Percentiles rank a stretch among this genome's conserved stretches.
These are phyloP conservation scores for Drosophila auraria DNA, from an alignment of 1,140 invertebrate species.

Conservation along the genomic window DNA sequence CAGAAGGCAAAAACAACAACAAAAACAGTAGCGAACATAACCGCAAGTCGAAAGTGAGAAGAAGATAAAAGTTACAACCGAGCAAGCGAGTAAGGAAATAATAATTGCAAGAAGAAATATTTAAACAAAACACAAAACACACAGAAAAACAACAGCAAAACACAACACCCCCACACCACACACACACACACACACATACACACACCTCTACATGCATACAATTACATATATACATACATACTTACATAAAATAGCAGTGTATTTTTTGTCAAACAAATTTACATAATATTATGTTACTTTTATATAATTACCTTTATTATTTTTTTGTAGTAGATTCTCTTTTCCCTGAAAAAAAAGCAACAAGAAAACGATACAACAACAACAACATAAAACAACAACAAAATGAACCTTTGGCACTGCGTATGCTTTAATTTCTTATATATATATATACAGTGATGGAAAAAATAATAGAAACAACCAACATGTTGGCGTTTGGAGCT, in stretches of 20 bases:
- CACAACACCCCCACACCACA: slow-evolving; percentile 32
- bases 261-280: slow-evolving; percentile 83
- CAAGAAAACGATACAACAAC: slow-evolving; percentile 9
- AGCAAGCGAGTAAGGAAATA: slow-evolving; percentile 43
- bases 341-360: slow-evolving; percentile 15
- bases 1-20: slow-evolving; percentile 1
- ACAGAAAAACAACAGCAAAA: slow-evolving; percentile 11
- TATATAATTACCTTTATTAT: slow-evolving; percentile 45
- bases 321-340: slow-evolving; percentile 60
- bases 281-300: slow-evolving; percentile 64
- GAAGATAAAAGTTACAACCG: slow-evolving; percentile 6
- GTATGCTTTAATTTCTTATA: slow-evolving; percentile 55
- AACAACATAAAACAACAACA: slow-evolving; percentile 6
- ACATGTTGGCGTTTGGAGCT: too few species aligned
- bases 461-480: too few species aligned
- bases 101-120: slow-evolving; percentile 39
- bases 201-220: slow-evolving; percentile 44
- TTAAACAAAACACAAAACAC: slow-evolving; percentile 31
- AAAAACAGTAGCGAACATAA: slow-evolving; percentile 30
- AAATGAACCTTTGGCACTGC: slow-evolving; percentile 45
- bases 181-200: slow-evolving; percentile 29
- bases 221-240: slow-evolving; percentile 60
- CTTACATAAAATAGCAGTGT: slow-evolving; percentile 70
- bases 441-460: slow-evolving; percentile 31
- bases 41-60: slow-evolving; percentile 10